Base-by-base conservation (phyloP, 2,113 vertebrate species). In the Podocnemis expansa region DNA sequence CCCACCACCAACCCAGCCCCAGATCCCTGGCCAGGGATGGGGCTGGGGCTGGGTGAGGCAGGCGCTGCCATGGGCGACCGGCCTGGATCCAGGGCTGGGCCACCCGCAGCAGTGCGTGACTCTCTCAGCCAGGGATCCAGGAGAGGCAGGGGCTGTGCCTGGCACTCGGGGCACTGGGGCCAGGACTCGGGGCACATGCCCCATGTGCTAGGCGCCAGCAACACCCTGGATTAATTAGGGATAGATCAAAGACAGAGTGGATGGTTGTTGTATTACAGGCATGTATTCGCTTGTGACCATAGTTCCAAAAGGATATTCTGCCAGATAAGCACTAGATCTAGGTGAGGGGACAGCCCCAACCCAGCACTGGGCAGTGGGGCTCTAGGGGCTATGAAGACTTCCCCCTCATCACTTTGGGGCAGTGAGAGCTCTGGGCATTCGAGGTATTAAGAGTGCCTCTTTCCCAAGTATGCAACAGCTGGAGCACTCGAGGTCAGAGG, bases 181-280 rank as follows among this genome's bases (percentile, higher is more conserved):
- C n/a, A n/a, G n/a, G n/a, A n/a, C n/a, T n/a, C n/a, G n/a, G n/a
- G n/a, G n/a, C n/a, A n/a, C n/a, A n/a, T n/a, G n/a, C n/a, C n/a
- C n/a, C n/a, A n/a, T n/a, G n/a, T n/a, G n/a, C n/a, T n/a, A n/a
- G n/a, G n/a, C n/a, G n/a, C n/a, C n/a, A n/a, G n/a, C n/a, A n/a
- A n/a, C n/a, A n/a, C n/a, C n/a, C n/a, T n/a, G n/a, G n/a, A n/a
- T 92, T 84, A 81, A 84, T 92, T 52, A 84, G 82, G 52, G 10
- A 43, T 60, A 60, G 58, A 92, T 84, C 81, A 80, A 43, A 80
- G 86, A 31, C 43, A 70, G 83, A 79, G 60, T 60, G 86, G 86
- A 84, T 88, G 58, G 52, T 51, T n/a, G 45, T 52, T 80, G 80
- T 29, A 80, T 84, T 27, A 70, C 34, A 73, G 67, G n/a, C 82